phyloP scores from a whole-genome alignment of 2,113 vertebrate species.

The Labrus mixtus region DNA sequence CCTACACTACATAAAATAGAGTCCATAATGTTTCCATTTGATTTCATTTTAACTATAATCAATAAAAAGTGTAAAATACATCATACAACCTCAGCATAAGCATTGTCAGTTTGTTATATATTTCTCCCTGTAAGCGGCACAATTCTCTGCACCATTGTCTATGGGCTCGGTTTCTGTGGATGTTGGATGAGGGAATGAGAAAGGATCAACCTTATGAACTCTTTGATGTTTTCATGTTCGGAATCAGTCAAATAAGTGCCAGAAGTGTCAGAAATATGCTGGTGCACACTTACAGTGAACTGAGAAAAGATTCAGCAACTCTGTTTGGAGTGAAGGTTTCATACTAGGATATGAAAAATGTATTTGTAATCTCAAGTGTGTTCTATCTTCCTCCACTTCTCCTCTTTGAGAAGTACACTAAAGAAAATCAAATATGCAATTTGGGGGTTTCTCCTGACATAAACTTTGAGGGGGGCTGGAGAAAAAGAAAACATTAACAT shows the following conservation, averaged over 20 bases:
- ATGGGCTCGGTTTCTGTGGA: neutral
- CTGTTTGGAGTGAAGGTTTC: slow-evolving; percentile 1
- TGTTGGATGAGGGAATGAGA: slow-evolving; percentile 24
- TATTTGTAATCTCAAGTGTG: slow-evolving; percentile 24
- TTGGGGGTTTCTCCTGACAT: slow-evolving; percentile 15
- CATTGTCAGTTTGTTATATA: neutral
- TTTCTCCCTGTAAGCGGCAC: neutral
- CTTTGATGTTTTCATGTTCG: slow-evolving; percentile 33
- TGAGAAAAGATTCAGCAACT: slow-evolving; percentile 7
- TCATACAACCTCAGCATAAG: neutral
- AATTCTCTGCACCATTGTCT: neutral
- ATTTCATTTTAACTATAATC: neutral
- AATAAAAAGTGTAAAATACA: neutral
- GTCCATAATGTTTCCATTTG: neutral
- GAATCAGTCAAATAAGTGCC: slow-evolving; percentile 23
- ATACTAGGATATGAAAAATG: slow-evolving; percentile 36
- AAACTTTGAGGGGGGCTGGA: neutral
- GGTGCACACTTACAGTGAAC: neutral
- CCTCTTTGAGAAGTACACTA: neutral
- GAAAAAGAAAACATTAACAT: neutral
- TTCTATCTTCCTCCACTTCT: slow-evolving; percentile 6
- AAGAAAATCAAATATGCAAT: slow-evolving; percentile 23
- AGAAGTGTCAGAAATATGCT: slow-evolving; percentile 43
- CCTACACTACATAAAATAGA: neutral
- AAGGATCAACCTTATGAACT: slow-evolving; percentile 18